Evolutionary conservation across 2,113 vertebrate species (phyloP).

Genomic region (Ahaetulla prasina): DNA sequence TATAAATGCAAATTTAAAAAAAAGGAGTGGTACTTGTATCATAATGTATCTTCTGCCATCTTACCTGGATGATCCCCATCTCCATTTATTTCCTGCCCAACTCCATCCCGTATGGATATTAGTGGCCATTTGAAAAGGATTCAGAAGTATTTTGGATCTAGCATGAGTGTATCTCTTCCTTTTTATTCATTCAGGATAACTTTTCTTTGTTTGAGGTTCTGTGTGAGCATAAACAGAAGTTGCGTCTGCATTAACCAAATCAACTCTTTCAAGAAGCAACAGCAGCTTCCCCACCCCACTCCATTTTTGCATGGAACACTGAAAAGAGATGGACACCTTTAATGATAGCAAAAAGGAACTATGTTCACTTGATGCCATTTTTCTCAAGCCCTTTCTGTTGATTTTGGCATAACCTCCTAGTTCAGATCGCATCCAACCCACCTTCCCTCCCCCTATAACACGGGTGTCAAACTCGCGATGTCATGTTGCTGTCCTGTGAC

Average conservation of each 20-base stretch:
- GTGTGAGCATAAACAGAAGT: not conserved
- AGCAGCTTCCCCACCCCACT: not conserved
- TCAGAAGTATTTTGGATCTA: not conserved
- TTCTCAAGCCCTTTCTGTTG: not conserved
- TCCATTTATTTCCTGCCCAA: not conserved
- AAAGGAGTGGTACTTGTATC: too few relatives aligned
- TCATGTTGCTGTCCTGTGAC: too few relatives aligned
- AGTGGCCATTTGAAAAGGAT: not conserved
- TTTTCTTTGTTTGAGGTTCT: not conserved
- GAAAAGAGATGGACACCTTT: not conserved
- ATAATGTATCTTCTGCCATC: not conserved
- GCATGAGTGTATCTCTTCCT: not conserved
- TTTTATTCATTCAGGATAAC: not conserved
- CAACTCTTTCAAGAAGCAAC: not conserved
- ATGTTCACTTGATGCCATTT: not conserved
- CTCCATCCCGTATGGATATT: not conserved
- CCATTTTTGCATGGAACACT: not conserved
- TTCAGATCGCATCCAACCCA: not conserved
- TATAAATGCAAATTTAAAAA: too few relatives aligned
- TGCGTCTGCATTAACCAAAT: not conserved
- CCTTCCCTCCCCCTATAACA: not conserved
- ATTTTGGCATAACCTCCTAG: not conserved
- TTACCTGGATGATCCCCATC: not conserved
- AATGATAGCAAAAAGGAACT: not conserved
- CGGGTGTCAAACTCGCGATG: too few relatives aligned